These are phyloP conservation scores for Axinella damicornis DNA, from an alignment of 37 sponge, comb jelly and placozoan genomes.

Conservation along the genomic window DNA sequence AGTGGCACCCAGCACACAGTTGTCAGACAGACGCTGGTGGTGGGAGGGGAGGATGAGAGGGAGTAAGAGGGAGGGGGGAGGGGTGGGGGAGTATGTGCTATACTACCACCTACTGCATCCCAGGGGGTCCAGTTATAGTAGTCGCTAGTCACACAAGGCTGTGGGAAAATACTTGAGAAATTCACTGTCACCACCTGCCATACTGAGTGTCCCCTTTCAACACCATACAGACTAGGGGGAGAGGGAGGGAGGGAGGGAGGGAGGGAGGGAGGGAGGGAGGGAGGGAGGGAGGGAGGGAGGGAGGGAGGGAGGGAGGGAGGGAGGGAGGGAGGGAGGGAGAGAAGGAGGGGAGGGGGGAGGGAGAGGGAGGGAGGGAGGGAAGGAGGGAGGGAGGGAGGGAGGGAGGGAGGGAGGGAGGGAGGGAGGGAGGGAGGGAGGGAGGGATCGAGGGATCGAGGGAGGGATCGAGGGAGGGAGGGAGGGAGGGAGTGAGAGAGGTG, in stretches of 20 bases:
- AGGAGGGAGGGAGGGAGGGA: not conserved
- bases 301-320: not conserved
- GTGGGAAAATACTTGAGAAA: slow-evolving; percentile 35
- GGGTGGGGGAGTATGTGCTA: too few species aligned
- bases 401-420: not conserved
- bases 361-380: not conserved
- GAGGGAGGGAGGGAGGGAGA: not conserved
- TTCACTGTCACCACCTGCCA: slow-evolving; percentile 79
- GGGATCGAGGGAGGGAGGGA: too few species aligned
- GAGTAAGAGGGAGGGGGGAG: not conserved
- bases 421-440: not conserved
- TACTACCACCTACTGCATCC: slow-evolving; percentile 49
- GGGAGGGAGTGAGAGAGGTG: not conserved
- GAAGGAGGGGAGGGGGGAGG: too few species aligned
- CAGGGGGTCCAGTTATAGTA: slow-evolving; percentile 75
- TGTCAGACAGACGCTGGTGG: slow-evolving; percentile 30
- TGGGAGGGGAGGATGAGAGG: not conserved
- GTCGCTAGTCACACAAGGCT: slow-evolving; percentile 48
- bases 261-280: not conserved
- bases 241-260: not conserved
- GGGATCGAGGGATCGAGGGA: too few species aligned
- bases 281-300: not conserved
- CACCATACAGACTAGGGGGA: not conserved
- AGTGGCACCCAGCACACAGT: slow-evolving; percentile 80
- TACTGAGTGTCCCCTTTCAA: not conserved